Conservation (phyloP, 2,888 invertebrate genomes). For the Drosophila ezoana region DNA sequence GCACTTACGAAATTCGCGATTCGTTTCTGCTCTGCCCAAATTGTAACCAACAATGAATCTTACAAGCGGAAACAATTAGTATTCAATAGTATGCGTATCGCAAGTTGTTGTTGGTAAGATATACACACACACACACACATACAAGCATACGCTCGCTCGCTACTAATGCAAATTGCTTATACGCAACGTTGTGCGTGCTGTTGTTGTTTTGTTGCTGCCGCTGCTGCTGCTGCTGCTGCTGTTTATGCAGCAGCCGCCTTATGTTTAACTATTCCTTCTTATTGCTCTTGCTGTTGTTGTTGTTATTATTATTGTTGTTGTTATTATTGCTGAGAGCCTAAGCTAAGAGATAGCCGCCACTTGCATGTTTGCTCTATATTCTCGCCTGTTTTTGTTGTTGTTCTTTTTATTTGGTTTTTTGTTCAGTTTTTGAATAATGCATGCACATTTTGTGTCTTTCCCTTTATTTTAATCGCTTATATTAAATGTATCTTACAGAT, state of each 20-base stretch:
- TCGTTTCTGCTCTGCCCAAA: slow-evolving; percentile 16
- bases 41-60: slow-evolving; percentile 8
- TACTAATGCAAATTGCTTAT: slow-evolving; percentile 67
- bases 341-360: slow-evolving; percentile 7
- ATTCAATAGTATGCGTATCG: slow-evolving; percentile 37
- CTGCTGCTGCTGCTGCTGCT: slow-evolving; percentile 21
- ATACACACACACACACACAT: slow-evolving; percentile 30
- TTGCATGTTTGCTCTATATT: slow-evolving; percentile 41
- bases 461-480: slow-evolving; percentile 22
- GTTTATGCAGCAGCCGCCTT: slow-evolving; percentile 29
- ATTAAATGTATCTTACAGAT: slow-evolving; percentile 72
- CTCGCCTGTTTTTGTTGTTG: slow-evolving; percentile 20
- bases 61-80: slow-evolving; percentile 27
- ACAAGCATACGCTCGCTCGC: slow-evolving; percentile 13
- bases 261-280: slow-evolving; percentile 19
- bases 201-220: slow-evolving; percentile 28
- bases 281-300: slow-evolving; percentile 19
- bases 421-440: slow-evolving; percentile 17
- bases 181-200: slow-evolving; percentile 65
- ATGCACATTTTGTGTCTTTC: slow-evolving; percentile 3
- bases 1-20: slow-evolving; percentile 24
- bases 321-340: slow-evolving; percentile 21
- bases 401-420: slow-evolving; percentile 20
- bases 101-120: slow-evolving; percentile 37
- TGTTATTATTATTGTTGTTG: slow-evolving; percentile 10